Base-by-base conservation (phyloP, 2,888 invertebrate genomes). In the Tortricodes alternella region DNA sequence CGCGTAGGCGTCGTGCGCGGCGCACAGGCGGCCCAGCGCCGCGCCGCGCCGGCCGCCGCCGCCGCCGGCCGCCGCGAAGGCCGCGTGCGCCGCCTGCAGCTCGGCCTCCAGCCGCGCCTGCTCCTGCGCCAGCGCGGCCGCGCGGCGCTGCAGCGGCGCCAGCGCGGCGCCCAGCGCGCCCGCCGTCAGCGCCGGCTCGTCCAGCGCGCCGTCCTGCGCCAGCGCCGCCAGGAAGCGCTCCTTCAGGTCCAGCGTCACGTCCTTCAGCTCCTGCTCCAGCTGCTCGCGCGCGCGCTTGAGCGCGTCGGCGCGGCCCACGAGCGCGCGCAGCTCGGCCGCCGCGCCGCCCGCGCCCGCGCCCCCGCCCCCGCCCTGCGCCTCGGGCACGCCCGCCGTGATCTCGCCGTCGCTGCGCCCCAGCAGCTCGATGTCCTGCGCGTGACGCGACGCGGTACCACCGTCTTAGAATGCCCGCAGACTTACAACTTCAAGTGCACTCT, bases 1-100 rank as follows among this genome's bases (percentile, higher is more conserved):
- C 75, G 95, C 95, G 90, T 95, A 99, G 66, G 96, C 95, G 89
- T 99, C 99, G 83, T 96, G 95, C 39, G 98, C 98, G 37, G 96
- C 93, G 19, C 98, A 97, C 64, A 99, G 91, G 70, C 95, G 95
- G 78, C 95, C 95, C 78, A 98, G 93, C 74, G 96, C 93, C 13
- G 92, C 89, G 77, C 98, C 98, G 39, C 98, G 93, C 27, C 91
- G 88, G 21, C 92, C 90, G 56, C 92, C 92, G 61, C 93, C 93
- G 21, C 95, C 94, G 41, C 92, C 92, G 71, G 95, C 94, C 50
- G 92, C 85, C 61, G 90, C 84, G 75, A 95, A 94, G 51, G 65
- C 63, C 35, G 89, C 85, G 80, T 95, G 94, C 23, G 88, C 84
- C 39, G 71, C 72, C 91, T 92, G 81, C 58, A 74, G 41, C 57